Conservation (phyloP, 2,797 vertebrate species). For the Craterocephalus amniculus region DNA sequence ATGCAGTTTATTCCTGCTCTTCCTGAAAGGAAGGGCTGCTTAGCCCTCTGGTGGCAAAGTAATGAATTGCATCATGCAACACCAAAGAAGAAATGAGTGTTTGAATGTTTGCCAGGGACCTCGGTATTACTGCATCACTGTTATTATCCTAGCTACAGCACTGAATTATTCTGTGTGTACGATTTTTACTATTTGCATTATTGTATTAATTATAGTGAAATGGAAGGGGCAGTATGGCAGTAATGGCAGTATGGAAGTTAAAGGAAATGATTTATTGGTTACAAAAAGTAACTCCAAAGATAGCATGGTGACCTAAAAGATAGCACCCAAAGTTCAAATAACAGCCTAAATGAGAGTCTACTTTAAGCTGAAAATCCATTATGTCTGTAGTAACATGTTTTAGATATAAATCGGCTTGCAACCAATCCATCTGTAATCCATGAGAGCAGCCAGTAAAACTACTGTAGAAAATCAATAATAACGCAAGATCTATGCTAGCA, state of each 20-base stretch:
- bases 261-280: neutral
- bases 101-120: neutral
- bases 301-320: neutral
- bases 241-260: slow-evolving; percentile 1
- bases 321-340: neutral
- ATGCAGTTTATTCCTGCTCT: slow-evolving; percentile 2
- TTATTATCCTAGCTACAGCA: neutral
- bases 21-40: slow-evolving; percentile 49
- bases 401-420: slow-evolving; percentile 10
- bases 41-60: slow-evolving; percentile 79
- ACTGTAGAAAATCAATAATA: slow-evolving; percentile 26
- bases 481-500: slow-evolving; percentile 16
- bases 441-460: slow-evolving; percentile 11
- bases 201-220: neutral
- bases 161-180: neutral
- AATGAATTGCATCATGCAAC: slow-evolving; percentile 27
- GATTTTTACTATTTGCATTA: neutral
- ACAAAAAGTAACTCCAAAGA: neutral
- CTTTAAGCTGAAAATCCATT: neutral
- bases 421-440: slow-evolving; percentile 14
- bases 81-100: neutral
- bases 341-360: neutral
- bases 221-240: too few species aligned
- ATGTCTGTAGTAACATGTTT: slow-evolving; percentile 4
- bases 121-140: neutral